A percentile compares a stretch with the other conserved stretches of the same genome.
phyloP scores from a whole-genome alignment of 2,113 vertebrate genomes.

The Haemorhous mexicanus region DNA sequence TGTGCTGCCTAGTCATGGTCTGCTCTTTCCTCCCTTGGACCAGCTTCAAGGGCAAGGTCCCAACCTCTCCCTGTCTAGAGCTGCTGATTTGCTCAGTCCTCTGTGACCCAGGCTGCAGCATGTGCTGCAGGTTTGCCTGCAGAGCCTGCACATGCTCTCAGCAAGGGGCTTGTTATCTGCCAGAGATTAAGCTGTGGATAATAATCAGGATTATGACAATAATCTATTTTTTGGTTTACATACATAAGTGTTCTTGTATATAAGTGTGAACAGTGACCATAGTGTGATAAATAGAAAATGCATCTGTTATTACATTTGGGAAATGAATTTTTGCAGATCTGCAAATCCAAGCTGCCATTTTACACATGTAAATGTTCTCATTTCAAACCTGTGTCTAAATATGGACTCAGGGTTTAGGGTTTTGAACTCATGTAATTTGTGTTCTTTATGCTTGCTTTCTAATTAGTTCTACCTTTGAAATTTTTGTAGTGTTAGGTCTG shows the following conservation, averaged over 20 bases:
- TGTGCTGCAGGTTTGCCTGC: fast-evolving
- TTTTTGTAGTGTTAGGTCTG: neutral
- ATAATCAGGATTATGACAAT: neutral
- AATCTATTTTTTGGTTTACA: neutral
- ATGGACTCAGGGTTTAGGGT: neutral
- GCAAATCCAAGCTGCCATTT: neutral
- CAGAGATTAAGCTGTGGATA: neutral
- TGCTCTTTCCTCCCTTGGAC: neutral
- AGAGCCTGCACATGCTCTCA: neutral
- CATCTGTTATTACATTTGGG: neutral
- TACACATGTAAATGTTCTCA: fast-evolving
- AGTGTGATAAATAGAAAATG: neutral
- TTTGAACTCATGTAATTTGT: neutral
- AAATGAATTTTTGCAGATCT: neutral
- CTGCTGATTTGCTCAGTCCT: neutral
- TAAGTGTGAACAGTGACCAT: neutral
- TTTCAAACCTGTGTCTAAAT: neutral
- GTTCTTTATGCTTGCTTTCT: neutral
- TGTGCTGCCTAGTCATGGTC: neutral
- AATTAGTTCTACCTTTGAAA: slow-evolving; percentile 2
- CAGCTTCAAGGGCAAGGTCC: neutral
- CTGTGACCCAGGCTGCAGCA: neutral
- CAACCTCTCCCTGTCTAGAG: neutral
- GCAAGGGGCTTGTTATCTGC: neutral
- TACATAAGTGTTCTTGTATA: fast-evolving